These are phyloP conservation scores for Syngnathus rostellatus DNA, from an alignment of 2,797 vertebrate genomes.

Conservation along the genomic window DNA sequence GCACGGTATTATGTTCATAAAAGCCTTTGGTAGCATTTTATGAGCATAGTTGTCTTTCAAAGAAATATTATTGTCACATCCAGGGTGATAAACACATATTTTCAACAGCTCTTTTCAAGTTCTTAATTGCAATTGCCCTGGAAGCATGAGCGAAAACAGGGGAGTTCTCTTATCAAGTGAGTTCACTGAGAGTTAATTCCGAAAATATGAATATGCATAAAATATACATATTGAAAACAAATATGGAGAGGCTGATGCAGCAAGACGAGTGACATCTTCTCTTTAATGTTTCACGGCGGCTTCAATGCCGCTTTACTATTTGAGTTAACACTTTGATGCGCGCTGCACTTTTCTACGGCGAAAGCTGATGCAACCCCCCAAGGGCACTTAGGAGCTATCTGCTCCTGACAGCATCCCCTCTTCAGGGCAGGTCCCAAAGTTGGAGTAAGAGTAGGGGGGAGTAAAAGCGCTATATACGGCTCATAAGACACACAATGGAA, in stretches of 20 bases:
- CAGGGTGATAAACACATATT: neutral
- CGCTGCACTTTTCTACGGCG: constrained; percentile 62
- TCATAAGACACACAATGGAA: neutral
- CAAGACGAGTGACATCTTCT: constrained; percentile 38
- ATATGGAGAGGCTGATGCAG: constrained; percentile 33
- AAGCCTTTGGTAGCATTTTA: neutral
- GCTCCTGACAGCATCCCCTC: constrained; percentile 53
- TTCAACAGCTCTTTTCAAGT: constrained; percentile 2
- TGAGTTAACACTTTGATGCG: constrained; percentile 61
- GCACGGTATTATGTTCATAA: neutral
- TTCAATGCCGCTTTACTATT: constrained; percentile 57
- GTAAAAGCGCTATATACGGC: constrained; percentile 14
- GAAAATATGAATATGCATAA: constrained; percentile 11
- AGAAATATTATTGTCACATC: constrained; percentile 2
- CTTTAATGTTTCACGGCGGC: constrained; percentile 34
- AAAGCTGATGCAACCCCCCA: constrained; percentile 60
- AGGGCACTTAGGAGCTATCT: constrained; percentile 61
- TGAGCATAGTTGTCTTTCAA: neutral
- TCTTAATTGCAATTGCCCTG: constrained; percentile 1
- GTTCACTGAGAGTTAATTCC: neutral
- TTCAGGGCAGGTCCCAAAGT: constrained; percentile 20
- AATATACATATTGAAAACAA: neutral
- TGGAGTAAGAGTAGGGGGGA: constrained; percentile 36
- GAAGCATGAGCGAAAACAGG: neutral
- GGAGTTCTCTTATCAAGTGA: neutral